Conservation (phyloP, 2,888 invertebrate species). For the Ormyrus nitidulus region DNA sequence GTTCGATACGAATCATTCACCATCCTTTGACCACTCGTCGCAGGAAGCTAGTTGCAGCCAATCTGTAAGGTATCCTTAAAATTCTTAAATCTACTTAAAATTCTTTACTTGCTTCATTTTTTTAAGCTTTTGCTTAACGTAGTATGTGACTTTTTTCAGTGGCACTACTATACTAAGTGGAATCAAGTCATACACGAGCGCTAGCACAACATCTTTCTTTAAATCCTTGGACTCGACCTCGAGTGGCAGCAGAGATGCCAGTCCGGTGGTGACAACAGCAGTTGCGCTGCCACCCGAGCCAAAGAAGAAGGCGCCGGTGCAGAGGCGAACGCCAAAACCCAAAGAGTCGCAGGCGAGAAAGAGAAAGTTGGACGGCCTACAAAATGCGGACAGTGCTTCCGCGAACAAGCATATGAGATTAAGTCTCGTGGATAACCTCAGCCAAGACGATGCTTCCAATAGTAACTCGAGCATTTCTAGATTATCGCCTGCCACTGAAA, state of each 20-base stretch:
- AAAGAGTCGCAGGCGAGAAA: constrained; percentile 50
- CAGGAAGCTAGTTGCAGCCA: constrained; percentile 76
- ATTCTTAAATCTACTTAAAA: background rate
- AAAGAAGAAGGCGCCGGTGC: constrained; percentile 52
- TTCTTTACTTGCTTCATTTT: background rate
- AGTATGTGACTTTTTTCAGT: constrained; percentile 7
- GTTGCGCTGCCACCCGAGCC: constrained; percentile 2
- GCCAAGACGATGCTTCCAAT: constrained; percentile 71
- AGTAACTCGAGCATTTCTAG: constrained; percentile 68
- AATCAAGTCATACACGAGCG: constrained; percentile 37
- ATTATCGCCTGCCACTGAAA: constrained; percentile 29
- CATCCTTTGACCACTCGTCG: constrained; percentile 79
- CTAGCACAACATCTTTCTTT: constrained; percentile 65
- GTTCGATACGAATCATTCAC: constrained; percentile 85
- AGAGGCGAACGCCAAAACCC: constrained; percentile 61
- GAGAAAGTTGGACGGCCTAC: constrained; percentile 56
- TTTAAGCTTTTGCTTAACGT: no score
- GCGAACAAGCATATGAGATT: constrained; percentile 64
- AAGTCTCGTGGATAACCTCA: constrained; percentile 66
- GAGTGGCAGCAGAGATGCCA: constrained; percentile 73
- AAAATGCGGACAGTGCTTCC: constrained; percentile 50
- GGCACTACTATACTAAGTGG: constrained; percentile 31
- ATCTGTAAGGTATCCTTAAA: constrained; percentile 52
- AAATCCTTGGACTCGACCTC: constrained; percentile 73
- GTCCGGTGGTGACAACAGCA: constrained; percentile 67